These are phyloP conservation scores for Archips crataeganus DNA, from an alignment of 2,888 invertebrate species.

Conservation along the genomic window DNA sequence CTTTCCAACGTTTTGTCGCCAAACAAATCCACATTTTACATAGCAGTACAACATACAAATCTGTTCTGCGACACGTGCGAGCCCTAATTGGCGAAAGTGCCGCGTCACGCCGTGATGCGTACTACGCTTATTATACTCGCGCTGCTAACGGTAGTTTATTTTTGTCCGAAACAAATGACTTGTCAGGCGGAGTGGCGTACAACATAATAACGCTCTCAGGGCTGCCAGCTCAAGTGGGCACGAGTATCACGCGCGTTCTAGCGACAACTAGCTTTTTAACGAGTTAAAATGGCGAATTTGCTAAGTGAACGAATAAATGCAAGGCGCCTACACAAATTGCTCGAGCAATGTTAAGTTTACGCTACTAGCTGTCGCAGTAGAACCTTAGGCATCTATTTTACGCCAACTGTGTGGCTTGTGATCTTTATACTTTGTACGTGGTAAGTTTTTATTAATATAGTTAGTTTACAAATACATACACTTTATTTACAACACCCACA, in stretches of 20 bases:
- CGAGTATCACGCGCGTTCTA: background rate
- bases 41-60: background rate
- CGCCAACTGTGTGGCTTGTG: too few relatives aligned
- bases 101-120: constrained; percentile 14
- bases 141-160: constrained; percentile 22
- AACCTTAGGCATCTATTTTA: too few relatives aligned
- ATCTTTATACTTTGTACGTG: too few relatives aligned
- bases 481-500: too few relatives aligned
- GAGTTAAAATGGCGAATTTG: background rate
- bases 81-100: constrained; percentile 14
- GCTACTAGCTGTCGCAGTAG: too few relatives aligned
- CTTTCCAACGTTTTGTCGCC: background rate
- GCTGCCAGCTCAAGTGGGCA: background rate
- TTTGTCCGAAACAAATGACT: constrained; percentile 38
- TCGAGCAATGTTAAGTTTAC: too few relatives aligned
- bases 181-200: constrained; percentile 29
- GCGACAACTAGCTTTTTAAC: constrained; percentile 3
- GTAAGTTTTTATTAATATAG: too few relatives aligned
- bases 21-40: background rate
- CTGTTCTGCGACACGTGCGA: constrained; percentile 1
- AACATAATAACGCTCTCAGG: constrained; percentile 29
- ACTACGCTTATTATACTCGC: constrained; percentile 5
- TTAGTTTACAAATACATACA: too few relatives aligned
- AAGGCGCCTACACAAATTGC: too few relatives aligned
- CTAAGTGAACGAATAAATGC: background rate